Base-by-base conservation (phyloP, 2,888 invertebrate genomes). In the Phragmatobia fuliginosa region DNA sequence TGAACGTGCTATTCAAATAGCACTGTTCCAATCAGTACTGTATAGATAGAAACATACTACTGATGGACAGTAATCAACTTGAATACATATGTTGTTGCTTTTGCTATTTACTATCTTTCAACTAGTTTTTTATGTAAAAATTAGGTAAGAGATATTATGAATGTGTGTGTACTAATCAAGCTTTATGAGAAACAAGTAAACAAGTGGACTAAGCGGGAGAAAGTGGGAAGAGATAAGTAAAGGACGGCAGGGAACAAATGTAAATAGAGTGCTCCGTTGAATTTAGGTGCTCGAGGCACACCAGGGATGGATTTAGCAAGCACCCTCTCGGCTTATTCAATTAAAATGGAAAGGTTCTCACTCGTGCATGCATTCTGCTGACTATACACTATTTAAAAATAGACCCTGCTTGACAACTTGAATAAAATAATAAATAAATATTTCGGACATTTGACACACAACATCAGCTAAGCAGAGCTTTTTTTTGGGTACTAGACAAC, bases 281-380 rank as follows among this genome's bases (percentile, higher is more conserved):
- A 87, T 87, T 89, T 87, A 75, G 86, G 86, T 83, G 89, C 86
- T 84, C 85, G 83, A 83, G 85, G 87, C 83, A 85, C 81, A 81
- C 81, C 86, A 78, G 80, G 83, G 80, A 81, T 83, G 90, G 88
- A 91, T 91, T 91, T 86, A 87, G 89, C 89, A 86, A 87, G 89
- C 89, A 86, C 91, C 89, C 91, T 87, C 88, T 38, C 18, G 84
- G 88, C 88, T 91, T 91, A 91, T 90, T 91, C 91, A 91, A 91
- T 92, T 92, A 91, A 91, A 90, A 91, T 87, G 85, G 85, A 88
- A 88, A 89, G 84, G 87, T 86, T 49, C 52, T 41, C 68, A 68
- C 84, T 88, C 85, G 83, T 79, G 85, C 84, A 85, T 83, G 84
- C 83, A 81, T 84, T 84, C 84, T 82, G 86, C 84, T 82, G 86